Conservation (phyloP, 1,140 invertebrate genomes). For the Diorhabda sublineata region DNA sequence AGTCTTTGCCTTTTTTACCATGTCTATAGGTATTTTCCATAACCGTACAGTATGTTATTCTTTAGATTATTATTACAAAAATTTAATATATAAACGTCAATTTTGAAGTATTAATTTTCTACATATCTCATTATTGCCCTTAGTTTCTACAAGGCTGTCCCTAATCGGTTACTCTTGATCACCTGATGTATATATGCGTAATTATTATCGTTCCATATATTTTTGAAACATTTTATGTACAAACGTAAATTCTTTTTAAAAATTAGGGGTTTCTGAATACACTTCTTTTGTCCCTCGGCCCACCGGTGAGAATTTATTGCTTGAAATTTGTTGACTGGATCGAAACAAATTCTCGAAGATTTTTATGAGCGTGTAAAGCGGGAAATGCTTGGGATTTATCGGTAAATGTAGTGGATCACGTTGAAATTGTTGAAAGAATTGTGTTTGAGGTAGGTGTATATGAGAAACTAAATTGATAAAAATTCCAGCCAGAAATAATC, state of each 20-base stretch:
- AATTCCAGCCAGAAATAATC: neutral
- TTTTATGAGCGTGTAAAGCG: neutral
- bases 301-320: neutral
- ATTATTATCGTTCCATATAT: neutral
- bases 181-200: too few relatives aligned
- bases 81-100: too few relatives aligned
- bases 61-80: too few relatives aligned
- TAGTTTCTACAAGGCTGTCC: too few relatives aligned
- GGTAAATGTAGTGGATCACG: neutral
- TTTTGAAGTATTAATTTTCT: too few relatives aligned
- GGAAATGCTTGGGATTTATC: conserved; percentile 2
- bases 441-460: neutral
- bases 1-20: neutral
- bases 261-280: neutral
- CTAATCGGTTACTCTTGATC: too few relatives aligned
- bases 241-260: neutral
- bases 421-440: neutral
- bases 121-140: too few relatives aligned
- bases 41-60: too few relatives aligned
- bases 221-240: neutral
- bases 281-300: neutral
- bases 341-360: neutral
- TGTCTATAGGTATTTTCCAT: too few relatives aligned
- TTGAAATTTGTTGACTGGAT: conserved; percentile 2
- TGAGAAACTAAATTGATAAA: neutral